phyloP scores from a whole-genome alignment of 2,797 vertebrate genomes.

The Sitta carolinensis region DNA sequence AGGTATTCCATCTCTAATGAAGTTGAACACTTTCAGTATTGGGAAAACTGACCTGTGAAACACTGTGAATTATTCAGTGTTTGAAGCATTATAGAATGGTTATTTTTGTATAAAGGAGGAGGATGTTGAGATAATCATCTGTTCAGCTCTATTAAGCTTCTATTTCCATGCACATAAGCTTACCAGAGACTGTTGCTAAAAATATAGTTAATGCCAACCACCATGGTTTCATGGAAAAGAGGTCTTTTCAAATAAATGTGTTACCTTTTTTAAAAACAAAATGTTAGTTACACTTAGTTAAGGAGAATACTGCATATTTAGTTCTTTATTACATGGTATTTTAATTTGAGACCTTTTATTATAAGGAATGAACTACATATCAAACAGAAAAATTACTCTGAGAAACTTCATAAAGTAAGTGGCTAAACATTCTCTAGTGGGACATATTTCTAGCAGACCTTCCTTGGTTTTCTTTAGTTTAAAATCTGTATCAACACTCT shows the following conservation, averaged over 20 bases:
- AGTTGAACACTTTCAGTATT: not conserved
- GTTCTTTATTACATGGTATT: not conserved
- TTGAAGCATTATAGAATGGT: not conserved
- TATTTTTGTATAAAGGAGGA: slow-evolving; percentile 4
- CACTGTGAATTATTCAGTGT: not conserved
- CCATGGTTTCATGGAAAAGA: not conserved
- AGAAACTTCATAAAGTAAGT: not conserved
- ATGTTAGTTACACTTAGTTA: not conserved
- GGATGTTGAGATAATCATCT: not conserved
- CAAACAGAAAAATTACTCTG: not conserved
- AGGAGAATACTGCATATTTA: not conserved
- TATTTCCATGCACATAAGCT: not conserved
- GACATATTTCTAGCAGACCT: not conserved
- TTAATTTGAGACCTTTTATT: not conserved
- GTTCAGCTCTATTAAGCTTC: not conserved
- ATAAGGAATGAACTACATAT: not conserved
- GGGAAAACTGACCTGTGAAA: slow-evolving; percentile 3
- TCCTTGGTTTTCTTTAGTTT: not conserved
- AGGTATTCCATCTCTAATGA: not conserved
- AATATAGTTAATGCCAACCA: not conserved
- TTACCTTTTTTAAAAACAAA: not conserved
- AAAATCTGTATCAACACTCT: not conserved
- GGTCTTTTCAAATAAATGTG: not conserved
- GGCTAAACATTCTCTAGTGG: not conserved
- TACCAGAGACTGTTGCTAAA: not conserved